Evolutionary conservation across 1,140 invertebrate genomes (phyloP).

Genomic region (Antheraea pernyi): DNA sequence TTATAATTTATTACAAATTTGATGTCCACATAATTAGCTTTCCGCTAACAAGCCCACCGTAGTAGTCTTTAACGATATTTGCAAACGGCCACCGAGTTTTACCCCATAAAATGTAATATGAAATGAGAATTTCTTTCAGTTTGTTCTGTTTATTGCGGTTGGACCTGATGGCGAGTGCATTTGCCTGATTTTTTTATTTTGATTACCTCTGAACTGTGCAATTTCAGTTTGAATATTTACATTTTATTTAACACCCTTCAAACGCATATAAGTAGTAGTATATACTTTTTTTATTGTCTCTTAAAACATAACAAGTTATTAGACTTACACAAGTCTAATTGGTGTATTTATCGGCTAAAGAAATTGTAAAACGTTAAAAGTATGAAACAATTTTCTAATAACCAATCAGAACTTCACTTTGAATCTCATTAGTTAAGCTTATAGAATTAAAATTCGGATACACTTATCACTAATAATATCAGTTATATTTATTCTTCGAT

Average conservation of each 20-base stretch:
- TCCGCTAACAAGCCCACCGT: slow-evolving; percentile 15
- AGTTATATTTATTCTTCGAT: no score
- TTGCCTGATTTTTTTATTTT: slow-evolving; percentile 18
- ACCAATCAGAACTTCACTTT: no score
- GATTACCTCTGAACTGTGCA: slow-evolving; percentile 9
- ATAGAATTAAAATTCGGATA: no score
- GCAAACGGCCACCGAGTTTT: slow-evolving; percentile 27
- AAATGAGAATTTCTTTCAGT: slow-evolving; percentile 52
- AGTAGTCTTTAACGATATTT: slow-evolving; percentile 24
- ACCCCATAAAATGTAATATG: slow-evolving; percentile 44
- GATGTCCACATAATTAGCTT: not conserved
- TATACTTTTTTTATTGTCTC: no score
- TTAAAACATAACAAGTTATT: no score
- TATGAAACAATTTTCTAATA: no score
- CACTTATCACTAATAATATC: no score
- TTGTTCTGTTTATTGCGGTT: slow-evolving; percentile 41
- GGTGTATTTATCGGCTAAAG: no score
- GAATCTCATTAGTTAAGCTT: no score
- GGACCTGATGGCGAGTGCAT: slow-evolving; percentile 28
- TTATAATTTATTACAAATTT: slow-evolving; percentile 1
- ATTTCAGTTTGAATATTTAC: not conserved
- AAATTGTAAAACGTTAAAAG: no score
- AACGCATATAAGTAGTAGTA: no score
- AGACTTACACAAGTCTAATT: no score
- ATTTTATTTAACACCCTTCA: not conserved